Base-by-base conservation (phyloP, 2,113 vertebrate genomes). In the Apus apus region DNA sequence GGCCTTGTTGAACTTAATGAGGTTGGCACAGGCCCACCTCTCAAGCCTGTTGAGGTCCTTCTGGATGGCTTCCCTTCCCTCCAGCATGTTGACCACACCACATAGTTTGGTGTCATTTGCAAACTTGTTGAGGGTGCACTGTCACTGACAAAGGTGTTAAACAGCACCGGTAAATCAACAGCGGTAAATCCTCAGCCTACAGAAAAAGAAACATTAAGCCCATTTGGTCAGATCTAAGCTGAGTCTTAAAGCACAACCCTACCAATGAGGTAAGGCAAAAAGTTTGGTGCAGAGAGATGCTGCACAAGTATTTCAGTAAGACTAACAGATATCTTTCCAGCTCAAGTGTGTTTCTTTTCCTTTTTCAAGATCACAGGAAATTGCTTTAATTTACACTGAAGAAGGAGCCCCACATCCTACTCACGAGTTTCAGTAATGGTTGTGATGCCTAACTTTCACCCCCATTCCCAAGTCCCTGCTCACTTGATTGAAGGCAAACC, bases 171-270 rank as follows among this genome's bases (percentile, higher is more conserved):
- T 43, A 43, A 43, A 43, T 43, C 40, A 43, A 43, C 40, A 43
- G 12, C 40, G 40, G 40, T 43, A 79, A 36, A 0, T 1, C 5
- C 15, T 56, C 34, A 67, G 17, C 5, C 5, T 8, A 25, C 1
- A 65, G 23, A 48, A 68, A 18, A 85, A 56, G 0, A 3, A 62
- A 4, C 27, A 92, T 14, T 22, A 48, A 3, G 1, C 5, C 7
- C 4, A 15, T 51, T 21, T 57, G 23, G 10, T 65, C 34, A 46
- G 30, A 36, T 32, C 15, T 64, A 74, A 87, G 76, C 13, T 85
- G n/a, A 65, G 62, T 57, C 67, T 78, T 53, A 36, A 67, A 85
- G 27, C 56, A 74, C 17, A 46, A 46, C 4, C 23, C 19, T 38
- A 29, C 6, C 61, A n/a, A 26, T 0, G 0, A 58, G 13, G 5